These are phyloP conservation scores for Mactromeris polynyma DNA, from an alignment of 2,888 invertebrate genomes.

Conservation along the genomic window DNA sequence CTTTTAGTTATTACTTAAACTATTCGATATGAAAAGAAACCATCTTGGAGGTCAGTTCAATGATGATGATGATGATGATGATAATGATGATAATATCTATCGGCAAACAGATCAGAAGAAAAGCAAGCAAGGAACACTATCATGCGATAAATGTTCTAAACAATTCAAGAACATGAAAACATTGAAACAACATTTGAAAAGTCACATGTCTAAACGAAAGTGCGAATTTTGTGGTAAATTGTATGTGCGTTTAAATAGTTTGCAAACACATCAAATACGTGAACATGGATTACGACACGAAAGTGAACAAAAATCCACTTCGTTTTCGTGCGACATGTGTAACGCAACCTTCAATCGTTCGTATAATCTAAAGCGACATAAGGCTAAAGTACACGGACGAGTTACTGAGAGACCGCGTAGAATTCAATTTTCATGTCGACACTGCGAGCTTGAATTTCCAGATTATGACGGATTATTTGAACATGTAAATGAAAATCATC, in stretches of 20 bases:
- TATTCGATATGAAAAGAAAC: too few species aligned
- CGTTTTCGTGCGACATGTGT: conserved; percentile 8
- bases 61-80: conserved; percentile 4
- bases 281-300: neutral
- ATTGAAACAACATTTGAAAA: neutral
- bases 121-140: neutral
- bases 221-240: conserved; percentile 29
- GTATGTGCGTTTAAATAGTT: neutral
- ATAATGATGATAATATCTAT: conserved; percentile 4
- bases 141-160: neutral
- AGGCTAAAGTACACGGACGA: neutral
- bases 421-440: too few species aligned
- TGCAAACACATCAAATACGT: conserved; percentile 1
- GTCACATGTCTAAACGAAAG: neutral
- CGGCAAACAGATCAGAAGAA: neutral
- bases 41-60: neutral
- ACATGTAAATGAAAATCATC: too few species aligned
- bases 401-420: neutral
- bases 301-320: conserved; percentile 9
- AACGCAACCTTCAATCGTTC: neutral
- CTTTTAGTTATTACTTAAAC: too few species aligned
- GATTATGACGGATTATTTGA: too few species aligned
- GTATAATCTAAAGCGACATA: conserved; percentile 28
- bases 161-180: neutral
- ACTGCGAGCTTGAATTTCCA: too few species aligned